A percentile compares a stretch with the other conserved stretches of the same genome.
phyloP scores from a whole-genome alignment of 2,113 vertebrate species.

The Haliaeetus leucogaster region DNA sequence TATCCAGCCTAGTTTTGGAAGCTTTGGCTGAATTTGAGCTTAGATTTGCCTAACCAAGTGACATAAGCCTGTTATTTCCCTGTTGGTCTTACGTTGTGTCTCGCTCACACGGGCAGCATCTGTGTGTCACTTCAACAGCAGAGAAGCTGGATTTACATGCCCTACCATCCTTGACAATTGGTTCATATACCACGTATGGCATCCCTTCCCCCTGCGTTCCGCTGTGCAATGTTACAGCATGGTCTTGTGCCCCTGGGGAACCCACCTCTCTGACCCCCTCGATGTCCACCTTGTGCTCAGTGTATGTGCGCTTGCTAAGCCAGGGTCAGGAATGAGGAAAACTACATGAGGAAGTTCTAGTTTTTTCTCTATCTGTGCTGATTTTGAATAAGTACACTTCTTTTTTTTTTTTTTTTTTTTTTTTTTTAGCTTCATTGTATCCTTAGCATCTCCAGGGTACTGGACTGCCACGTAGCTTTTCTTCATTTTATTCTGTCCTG shows the following conservation, averaged over 20 bases:
- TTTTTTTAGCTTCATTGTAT: neutral
- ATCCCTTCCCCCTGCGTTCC: neutral
- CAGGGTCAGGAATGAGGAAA: neutral
- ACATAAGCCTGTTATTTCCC: neutral
- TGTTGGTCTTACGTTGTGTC: neutral
- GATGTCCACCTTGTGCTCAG: neutral
- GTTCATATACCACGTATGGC: neutral
- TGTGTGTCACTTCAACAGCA: neutral
- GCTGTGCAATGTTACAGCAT: too few relatives aligned
- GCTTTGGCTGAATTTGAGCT: neutral
- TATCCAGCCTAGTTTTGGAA: neutral
- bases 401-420: neutral
- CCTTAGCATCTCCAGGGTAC: neutral
- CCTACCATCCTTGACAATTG: fast-evolving
- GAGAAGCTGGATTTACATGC: neutral
- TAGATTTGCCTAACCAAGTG: neutral
- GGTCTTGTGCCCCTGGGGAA: neutral
- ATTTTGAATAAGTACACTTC: neutral
- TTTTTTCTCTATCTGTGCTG: neutral
- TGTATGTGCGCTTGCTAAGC: neutral
- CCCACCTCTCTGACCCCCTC: neutral
- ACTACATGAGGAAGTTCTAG: neutral
- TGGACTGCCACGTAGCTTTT: neutral
- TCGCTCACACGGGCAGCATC: neutral
- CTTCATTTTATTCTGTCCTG: neutral